Evolutionary conservation across 2,113 vertebrate species (phyloP).

Genomic region (Dicrurus megarhynchus): DNA sequence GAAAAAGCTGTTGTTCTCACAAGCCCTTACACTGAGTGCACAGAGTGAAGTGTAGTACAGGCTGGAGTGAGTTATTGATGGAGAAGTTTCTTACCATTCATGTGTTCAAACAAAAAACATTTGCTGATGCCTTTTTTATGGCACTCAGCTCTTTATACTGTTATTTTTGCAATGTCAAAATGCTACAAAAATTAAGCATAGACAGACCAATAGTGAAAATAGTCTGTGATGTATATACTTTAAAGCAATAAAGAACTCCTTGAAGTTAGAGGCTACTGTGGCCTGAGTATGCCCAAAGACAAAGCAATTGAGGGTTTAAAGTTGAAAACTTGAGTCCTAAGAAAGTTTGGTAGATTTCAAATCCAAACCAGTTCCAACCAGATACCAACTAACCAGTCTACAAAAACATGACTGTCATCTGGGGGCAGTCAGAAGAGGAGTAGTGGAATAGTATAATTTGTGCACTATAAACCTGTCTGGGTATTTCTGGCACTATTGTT

Average conservation of each 20-base stretch:
- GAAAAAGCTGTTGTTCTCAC: background rate
- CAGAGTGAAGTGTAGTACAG: background rate
- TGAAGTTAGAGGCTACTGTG: background rate
- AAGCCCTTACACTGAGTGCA: background rate
- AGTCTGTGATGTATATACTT: fast-evolving
- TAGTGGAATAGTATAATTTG: background rate
- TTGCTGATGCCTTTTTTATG: background rate
- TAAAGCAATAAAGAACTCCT: background rate
- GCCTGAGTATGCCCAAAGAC: background rate
- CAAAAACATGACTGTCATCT: background rate
- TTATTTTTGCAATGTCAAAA: background rate
- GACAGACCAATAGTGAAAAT: background rate
- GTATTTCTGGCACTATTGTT: constrained; percentile 62
- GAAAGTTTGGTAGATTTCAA: background rate
- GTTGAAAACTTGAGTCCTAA: background rate
- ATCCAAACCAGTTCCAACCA: background rate
- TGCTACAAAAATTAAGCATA: background rate
- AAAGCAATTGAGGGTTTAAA: background rate
- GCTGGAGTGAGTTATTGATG: background rate
- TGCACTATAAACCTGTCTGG: constrained; percentile 54
- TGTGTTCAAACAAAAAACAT: background rate
- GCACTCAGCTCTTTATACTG: background rate
- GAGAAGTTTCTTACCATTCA: background rate
- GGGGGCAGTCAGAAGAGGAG: background rate
- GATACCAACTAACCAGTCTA: background rate